Base-by-base conservation (phyloP, 2,797 vertebrate genomes). In the Muraenolepis orangiensis region DNA sequence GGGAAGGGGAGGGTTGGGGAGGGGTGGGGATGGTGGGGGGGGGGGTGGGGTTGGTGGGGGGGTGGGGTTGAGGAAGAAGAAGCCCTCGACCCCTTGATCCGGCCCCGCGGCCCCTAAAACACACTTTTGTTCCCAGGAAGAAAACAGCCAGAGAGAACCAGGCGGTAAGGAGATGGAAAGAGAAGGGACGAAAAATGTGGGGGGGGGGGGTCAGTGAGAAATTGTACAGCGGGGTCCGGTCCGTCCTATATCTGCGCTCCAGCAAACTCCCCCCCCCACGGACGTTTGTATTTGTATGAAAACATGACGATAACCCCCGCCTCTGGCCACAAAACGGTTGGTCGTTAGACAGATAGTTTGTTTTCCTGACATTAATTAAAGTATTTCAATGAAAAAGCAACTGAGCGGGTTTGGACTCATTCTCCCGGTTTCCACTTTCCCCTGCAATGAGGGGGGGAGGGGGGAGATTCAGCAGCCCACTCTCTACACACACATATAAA, bases 31-130 rank as follows among this genome's bases (percentile, higher is more conserved):
- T 12, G 40, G 90, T 3, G 38, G 11, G 16, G 42, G 16, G 2
- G 42, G 42, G 2, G 42, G 42, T 16, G 42, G 4, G 3, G 32
- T 3, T 34, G 32, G 32, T 34, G 32, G 32, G 3, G 32, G 32
- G 42, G 13, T 3, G 40, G 40, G 40, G 40, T 42, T 12, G 40
- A 51, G 85, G 90, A 94, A 92, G 93, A 93, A 93, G 91, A 92
- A 87, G 88, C 85, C 72, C n/a, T n/a, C 89, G 90, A 51, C 46
- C 88, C 91, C 92, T 94, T 93, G 92, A 94, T 94, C 93, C 92
- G 84, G 85, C 87, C 46, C 91, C 85, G 72, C 88, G 90, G 91
- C 83, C 87, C 26, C n/a, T n/a, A n/a, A 91, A 94, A 94, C 92
- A 94, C 88, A 92, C 92, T 93, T 94, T 94, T 94, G 91, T 90